Conservation (phyloP, 2,797 vertebrate genomes). For the Anolis apletophallus region DNA sequence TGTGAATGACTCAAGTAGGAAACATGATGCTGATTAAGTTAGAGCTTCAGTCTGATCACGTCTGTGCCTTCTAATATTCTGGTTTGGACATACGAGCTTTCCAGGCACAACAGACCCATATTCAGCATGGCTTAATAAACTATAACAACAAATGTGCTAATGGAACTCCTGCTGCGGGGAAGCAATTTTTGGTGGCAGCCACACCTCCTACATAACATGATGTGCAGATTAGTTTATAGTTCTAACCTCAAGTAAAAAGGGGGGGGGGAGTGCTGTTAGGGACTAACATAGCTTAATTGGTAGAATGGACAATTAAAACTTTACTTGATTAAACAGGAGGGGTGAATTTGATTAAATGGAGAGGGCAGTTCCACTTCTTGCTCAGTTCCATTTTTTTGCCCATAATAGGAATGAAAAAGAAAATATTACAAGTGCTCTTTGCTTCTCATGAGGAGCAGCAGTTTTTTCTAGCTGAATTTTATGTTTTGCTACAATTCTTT, state of each 20-base stretch:
- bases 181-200: neutral
- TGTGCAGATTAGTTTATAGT: neutral
- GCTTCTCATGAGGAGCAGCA: neutral
- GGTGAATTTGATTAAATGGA: neutral
- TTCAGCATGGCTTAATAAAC: neutral
- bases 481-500: neutral
- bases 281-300: neutral
- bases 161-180: neutral
- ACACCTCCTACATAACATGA: neutral
- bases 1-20: too few species aligned
- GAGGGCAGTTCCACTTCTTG: neutral
- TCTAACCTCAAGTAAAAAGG: neutral
- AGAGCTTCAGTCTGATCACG: too few species aligned
- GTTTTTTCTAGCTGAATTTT: neutral
- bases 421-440: neutral
- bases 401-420: neutral
- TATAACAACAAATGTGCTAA: neutral
- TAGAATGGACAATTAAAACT: neutral
- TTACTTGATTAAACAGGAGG: neutral
- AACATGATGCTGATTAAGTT: too few species aligned
- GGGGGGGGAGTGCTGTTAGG: neutral
- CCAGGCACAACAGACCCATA: neutral
- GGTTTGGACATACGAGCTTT: neutral
- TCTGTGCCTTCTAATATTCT: too few species aligned
- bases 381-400: too few species aligned